Evolutionary conservation across 2,888 invertebrate genomes (phyloP), one percentile per base, ranked within the genome.

Genomic region (Frankliniella intonsa): DNA sequence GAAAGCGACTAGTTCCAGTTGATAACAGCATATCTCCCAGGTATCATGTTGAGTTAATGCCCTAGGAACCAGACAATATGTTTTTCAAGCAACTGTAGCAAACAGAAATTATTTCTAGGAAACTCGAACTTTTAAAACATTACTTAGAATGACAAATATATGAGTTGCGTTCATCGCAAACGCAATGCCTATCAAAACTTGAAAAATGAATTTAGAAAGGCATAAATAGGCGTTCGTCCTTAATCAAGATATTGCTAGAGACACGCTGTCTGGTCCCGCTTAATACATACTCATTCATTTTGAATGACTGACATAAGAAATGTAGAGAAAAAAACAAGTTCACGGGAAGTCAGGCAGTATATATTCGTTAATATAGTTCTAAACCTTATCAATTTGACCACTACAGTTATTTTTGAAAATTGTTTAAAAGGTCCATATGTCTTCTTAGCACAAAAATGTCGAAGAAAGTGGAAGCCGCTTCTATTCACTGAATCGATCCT

Each of bases 321-420:
- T 10, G n/a, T 76, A 76, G 25, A 76, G 69, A 76, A 12, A 76
- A 76, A 22, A 55, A 76, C 25, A 25, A 76, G 25, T 76, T 76
- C 22, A 76, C 69, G 69, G 69, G 69, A 76, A 76, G 69, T 76
- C 69, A 76, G 69, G 69, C 69, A 76, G 69, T 76, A 76, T 76
- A 76, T 62, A 38, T 55, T 55, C 19, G 69, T 76, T 76, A 76
- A 76, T 76, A 25, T 76, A 76, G 25, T 76, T 25, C 22, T 10
- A 76, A 76, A 76, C 25, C 69, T 76, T 76, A 76, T 62, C n/a
- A 62, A 19, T n/a, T 62, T 17, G n/a, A 62, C 62, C 8, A 62
- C 69, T 25, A 76, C 25, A 10, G 7, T 10, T 62, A 62, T 17
- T 25, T 25, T 25, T 2, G 22, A 76, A 76, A 76, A 22, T 76